Evolutionary conservation across 2,797 vertebrate genomes (phyloP).

Genomic region (Zenarchopterus dispar): DNA sequence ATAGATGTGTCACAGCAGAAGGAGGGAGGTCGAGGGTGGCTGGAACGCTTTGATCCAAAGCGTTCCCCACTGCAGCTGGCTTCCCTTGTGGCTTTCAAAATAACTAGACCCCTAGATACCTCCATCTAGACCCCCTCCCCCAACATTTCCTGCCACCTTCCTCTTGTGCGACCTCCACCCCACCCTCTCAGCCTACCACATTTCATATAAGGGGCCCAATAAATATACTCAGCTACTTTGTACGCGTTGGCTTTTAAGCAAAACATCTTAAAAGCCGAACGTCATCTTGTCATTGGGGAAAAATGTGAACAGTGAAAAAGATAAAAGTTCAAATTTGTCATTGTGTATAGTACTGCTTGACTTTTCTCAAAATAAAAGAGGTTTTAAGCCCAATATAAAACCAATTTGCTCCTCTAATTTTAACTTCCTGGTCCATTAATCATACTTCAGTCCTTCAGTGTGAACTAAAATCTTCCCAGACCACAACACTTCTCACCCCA

Average conservation of each 20-base stretch:
- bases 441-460: constrained; percentile 52
- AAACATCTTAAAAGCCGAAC: constrained; percentile 47
- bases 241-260: constrained; percentile 52
- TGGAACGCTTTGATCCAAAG: constrained; percentile 74
- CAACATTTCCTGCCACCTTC: constrained; percentile 70
- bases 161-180: constrained; percentile 62
- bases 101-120: constrained; percentile 70
- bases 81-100: constrained; percentile 80
- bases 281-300: constrained; percentile 8
- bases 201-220: constrained; percentile 74
- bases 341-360: constrained; percentile 18
- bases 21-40: constrained; percentile 46
- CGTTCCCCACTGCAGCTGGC: constrained; percentile 74
- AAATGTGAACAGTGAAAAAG: constrained; percentile 34
- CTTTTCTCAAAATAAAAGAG: constrained; percentile 41
- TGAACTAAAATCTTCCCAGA: constrained; percentile 45
- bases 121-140: constrained; percentile 54
- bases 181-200: constrained; percentile 53
- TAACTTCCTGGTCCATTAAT: constrained; percentile 68
- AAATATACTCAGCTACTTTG: constrained; percentile 64
- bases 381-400: constrained; percentile 63
- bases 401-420: constrained; percentile 63
- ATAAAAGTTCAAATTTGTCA: constrained; percentile 39
- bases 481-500: constrained; percentile 59
- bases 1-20: constrained; percentile 63